A percentile compares a stretch with the other conserved stretches of the same genome.
phyloP scores from a whole-genome alignment of 2,797 vertebrate species.

The Chaunax sp. region DNA sequence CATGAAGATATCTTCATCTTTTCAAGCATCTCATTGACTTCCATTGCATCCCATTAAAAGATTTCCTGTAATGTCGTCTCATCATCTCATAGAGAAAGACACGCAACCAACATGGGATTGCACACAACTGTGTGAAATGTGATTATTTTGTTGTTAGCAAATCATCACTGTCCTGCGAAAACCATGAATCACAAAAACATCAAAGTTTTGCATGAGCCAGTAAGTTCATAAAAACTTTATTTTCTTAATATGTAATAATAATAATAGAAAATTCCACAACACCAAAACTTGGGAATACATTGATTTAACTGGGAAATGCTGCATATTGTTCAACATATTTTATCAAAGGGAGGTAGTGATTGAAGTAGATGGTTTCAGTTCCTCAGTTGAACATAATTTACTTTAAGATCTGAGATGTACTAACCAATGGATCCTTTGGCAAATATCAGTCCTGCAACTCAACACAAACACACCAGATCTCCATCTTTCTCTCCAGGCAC shows the following conservation, averaged over 20 bases:
- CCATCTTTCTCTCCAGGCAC: constrained; percentile 50
- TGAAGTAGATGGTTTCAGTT: constrained; percentile 22
- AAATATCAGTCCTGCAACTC: constrained; percentile 30
- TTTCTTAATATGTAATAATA: no score
- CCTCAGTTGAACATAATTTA: constrained; percentile 38
- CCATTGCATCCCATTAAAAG: neutral
- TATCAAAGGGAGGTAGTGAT: constrained; percentile 11
- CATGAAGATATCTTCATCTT: neutral
- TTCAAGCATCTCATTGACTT: neutral
- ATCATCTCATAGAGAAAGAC: neutral
- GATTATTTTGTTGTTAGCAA: neutral
- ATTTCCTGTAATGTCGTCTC: neutral
- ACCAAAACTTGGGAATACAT: neutral
- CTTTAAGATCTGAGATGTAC: constrained; percentile 39
- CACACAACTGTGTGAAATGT: neutral
- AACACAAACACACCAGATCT: constrained; percentile 43
- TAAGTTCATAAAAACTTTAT: no score
- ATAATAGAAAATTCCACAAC: no score
- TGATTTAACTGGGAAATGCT: neutral
- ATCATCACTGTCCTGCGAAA: neutral
- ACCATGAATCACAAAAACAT: neutral
- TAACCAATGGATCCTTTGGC: constrained; percentile 38
- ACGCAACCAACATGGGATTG: neutral
- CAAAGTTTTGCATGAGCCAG: no score
- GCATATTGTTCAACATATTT: neutral